Evolutionary conservation across 2,888 invertebrate genomes (phyloP), one percentile per base, ranked within the genome.

Genomic region (Coelogynopora nodosa): DNA sequence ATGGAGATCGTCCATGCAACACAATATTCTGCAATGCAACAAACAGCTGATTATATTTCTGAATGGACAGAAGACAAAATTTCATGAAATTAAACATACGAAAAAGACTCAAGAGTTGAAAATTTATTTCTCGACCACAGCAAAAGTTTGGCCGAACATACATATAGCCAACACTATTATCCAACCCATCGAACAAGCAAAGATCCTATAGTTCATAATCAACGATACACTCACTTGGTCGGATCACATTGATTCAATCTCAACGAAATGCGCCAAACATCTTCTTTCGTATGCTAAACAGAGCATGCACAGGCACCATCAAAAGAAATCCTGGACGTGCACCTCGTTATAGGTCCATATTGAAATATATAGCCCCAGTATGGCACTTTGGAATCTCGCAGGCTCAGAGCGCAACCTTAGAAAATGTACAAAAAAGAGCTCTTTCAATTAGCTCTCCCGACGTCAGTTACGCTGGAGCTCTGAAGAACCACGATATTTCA

Each of bases 181-280:
- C 74, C 5, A 74, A 74, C 74, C 74, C 5, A 26, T 74, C 74
- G 23, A 74, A 74, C 74, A 74, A 74, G 74, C 74, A 74, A 74
- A 74, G 74, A 74, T 74, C 23, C 74, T 74, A 23, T 10, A 26
- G 5, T 74, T 74, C 74, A 74, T 74, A 10, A 74, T 74, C 74
- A 74, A 74, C 74, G 27, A 13, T 26, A 13, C 23, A 23, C 74
- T 74, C 23, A 23, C 74, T 13, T 74, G 23, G 74, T 74, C 74
- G 23, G 74, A 74, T 23, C 74, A 74, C 74, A 74, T 74, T 74
- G 74, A 74, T 26, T 74, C 74, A 74, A 74, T 74, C 23, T 5
- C 74, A 74, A 74, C 5, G 23, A 74, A 74, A 74, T 74, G 74
- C 27, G 74, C 74, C 74, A 74, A 74, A 74, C 74, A 23, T 74